Base-by-base conservation (phyloP, 2,888 invertebrate genomes). In the Anorthoa munda region DNA sequence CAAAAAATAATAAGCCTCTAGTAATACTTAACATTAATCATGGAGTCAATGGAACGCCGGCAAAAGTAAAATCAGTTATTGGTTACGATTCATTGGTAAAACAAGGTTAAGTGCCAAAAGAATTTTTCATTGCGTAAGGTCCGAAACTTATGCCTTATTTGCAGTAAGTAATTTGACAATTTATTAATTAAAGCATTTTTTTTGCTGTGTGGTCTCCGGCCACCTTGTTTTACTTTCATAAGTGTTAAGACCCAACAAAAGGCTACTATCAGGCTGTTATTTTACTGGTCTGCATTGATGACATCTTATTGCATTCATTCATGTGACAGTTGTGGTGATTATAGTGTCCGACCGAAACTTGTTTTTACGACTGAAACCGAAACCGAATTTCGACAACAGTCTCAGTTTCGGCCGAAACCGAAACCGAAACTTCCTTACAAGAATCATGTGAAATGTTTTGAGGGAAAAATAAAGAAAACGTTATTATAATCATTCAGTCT, bases 61-160 rank as follows among this genome's bases (percentile, higher is more conserved):
- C 71, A 75, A 64, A 77, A 71, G 77, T 69, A 73, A 85, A 82
- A 79, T 77, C 72, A 60, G 67, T 79, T 77, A 83, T 84, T 81
- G 82, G 68, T 68, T 81, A 59, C 55, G 66, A 71, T 67, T 80
- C 68, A 75, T 72, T 76, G 63, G 31, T 68, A 45, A 59, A 82
- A 79, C 72, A 78, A 84, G 86, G 77, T 75, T 78, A 70, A 64
- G 48, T 53, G 23, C 53, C n/a, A 66, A 58, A 66, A 72, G 26
- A 60, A 65, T 67, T 51, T 77, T 73, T 72, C 18, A 66, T 84
- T 79, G 65, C 76, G 66, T 75, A 84, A 82, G 55, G 7, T 71
- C 61, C 18, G 66, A 74, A 64, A 69, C 48, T 31, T 26, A 46
- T 71, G 56, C 83, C 75, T 64, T 85, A 72, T 76, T 78, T 60